Base-by-base conservation (phyloP, 2,888 invertebrate species). In the Orgyia antiqua region DNA sequence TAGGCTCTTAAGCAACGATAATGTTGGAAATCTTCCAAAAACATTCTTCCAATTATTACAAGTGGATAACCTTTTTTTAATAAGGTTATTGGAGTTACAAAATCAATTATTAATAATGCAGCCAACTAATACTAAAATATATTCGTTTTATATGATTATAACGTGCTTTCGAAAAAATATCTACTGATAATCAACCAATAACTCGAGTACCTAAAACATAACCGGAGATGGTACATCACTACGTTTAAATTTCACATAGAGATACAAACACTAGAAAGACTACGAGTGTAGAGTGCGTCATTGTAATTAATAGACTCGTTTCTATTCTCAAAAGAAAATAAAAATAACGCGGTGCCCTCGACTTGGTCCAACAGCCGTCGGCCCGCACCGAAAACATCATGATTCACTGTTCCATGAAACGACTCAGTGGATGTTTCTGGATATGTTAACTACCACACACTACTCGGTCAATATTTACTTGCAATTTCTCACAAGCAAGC, bases 251-350 rank as follows among this genome's bases (percentile, higher is more conserved):
- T 13, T 23, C 13, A 7, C 23, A 15, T 29, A 15, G 46, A 53
- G 46, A 56, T 52, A 53, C 55, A 46, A 58, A 59, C 54, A 57
- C 48, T 51, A 58, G 59, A 57, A n/a, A 24, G 24, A 13, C 15
- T 20, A 25, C 13, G 38, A 17, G 29, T 61, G 58, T 53, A 44
- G 57, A 61, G 71, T 82, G 83, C 82, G 82, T 83, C 83, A 83
- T 57, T 73, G 68, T 75, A 80, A 80, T 83, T 82, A 80, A 83
- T 80, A 76, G 78, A 69, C 66, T 65, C 48, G 64, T 54, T 63
- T 72, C 74, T 79, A 79, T 78, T 79, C 80, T 76, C 62, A 72
- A 78, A 75, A 74, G 74, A 74, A 75, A 82, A 77, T 77, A 80
- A 76, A 82, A 82, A 83, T 83, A 79, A 71, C 73, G 50, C 51